phyloP scores from a whole-genome alignment of 2,797 vertebrate species.

The Sebastolobus altivelis region DNA sequence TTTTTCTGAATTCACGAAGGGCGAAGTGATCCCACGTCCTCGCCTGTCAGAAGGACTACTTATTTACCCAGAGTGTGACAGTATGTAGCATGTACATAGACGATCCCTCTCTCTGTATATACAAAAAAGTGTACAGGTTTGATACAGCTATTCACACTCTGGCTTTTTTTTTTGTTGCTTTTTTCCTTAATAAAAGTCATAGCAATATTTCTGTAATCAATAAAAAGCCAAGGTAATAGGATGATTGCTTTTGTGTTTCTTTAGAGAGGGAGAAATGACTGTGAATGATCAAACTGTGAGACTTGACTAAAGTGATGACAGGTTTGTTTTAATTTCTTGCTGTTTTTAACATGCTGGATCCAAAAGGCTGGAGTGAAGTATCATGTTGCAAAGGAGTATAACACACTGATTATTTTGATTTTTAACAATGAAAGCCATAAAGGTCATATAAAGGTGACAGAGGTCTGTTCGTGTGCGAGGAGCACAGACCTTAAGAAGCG shows the following conservation, averaged over 20 bases:
- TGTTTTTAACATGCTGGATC: constrained; percentile 67
- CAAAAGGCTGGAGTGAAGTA: constrained; percentile 59
- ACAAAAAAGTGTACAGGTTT: constrained; percentile 78
- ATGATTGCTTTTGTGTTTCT: constrained; percentile 62
- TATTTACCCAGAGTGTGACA: constrained; percentile 72
- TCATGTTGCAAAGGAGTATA: constrained; percentile 52
- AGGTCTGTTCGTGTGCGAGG: constrained; percentile 50
- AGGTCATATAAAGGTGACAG: constrained; percentile 60
- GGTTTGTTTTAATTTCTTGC: constrained; percentile 45
- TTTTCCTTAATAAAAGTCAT: constrained; percentile 75
- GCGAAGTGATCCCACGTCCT: constrained; percentile 43
- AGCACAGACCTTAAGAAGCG: constrained; percentile 62
- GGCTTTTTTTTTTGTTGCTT: constrained; percentile 55
- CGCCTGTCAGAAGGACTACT: constrained; percentile 60
- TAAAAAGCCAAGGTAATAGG: constrained; percentile 75
- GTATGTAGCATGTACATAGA: constrained; percentile 85
- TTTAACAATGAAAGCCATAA: constrained; percentile 77
- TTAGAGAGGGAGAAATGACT: constrained; percentile 62
- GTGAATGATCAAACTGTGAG: constrained; percentile 78
- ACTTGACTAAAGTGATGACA: constrained; percentile 65
- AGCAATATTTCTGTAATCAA: constrained; percentile 85
- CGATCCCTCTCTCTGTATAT: constrained; percentile 77
- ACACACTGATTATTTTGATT: constrained; percentile 68
- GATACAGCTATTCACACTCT: constrained; percentile 79
- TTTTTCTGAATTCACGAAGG: constrained; percentile 37